Evolutionary conservation across 2,113 vertebrate genomes (phyloP).

Genomic region (Oreochromis tanganicae): DNA sequence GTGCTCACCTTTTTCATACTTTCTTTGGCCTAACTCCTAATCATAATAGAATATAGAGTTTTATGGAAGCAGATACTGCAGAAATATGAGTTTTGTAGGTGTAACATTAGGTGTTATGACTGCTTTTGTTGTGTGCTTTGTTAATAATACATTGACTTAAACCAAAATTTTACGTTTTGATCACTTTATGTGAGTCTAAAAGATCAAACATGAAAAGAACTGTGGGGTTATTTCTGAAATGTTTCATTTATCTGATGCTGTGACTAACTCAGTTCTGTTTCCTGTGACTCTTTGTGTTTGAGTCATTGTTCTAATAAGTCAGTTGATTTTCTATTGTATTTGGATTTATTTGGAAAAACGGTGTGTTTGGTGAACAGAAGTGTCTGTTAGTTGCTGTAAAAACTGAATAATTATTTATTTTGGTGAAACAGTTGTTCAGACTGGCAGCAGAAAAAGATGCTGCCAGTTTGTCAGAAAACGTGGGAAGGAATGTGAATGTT

Average conservation of each 20-base stretch:
- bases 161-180: neutral
- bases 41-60: neutral
- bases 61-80: neutral
- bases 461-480: neutral
- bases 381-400: neutral
- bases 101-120: neutral
- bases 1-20: neutral
- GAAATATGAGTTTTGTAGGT: neutral
- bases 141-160: neutral
- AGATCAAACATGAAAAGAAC: neutral
- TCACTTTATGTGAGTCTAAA: neutral
- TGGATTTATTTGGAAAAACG: neutral
- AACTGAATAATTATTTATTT: neutral
- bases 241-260: neutral
- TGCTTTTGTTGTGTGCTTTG: neutral
- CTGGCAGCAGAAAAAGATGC: neutral
- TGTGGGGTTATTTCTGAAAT: neutral
- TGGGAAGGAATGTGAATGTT: conserved; percentile 13
- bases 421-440: neutral
- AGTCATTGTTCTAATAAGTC: neutral
- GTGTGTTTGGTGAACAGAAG: neutral
- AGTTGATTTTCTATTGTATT: neutral
- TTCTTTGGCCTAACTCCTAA: neutral
- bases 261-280: neutral
- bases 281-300: neutral